Evolutionary conservation across 2,113 vertebrate genomes (phyloP).

Genomic region (Channa maculata): DNA sequence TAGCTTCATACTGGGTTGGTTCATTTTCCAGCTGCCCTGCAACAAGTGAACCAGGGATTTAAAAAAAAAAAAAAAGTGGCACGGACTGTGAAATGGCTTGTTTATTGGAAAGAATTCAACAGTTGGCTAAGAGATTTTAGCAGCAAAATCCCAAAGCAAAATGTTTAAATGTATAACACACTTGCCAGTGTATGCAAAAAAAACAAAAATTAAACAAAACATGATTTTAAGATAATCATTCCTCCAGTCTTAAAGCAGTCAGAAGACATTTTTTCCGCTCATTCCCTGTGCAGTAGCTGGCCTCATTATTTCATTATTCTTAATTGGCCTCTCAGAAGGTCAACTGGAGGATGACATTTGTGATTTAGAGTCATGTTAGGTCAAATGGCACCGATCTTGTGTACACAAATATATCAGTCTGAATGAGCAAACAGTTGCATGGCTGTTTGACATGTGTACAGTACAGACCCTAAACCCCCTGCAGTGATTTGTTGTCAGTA

Average conservation of each 20-base stretch:
- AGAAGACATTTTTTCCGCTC: conserved; percentile 17
- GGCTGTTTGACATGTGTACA: neutral
- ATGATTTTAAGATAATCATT: neutral
- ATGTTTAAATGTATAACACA: neutral
- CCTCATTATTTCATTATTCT: conserved; percentile 58
- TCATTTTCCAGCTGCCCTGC: neutral
- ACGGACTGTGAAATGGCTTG: neutral
- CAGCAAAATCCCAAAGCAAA: neutral
- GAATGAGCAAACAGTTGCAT: conserved; percentile 13
- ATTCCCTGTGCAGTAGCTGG: conserved; percentile 15
- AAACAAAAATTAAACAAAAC: too few relatives aligned
- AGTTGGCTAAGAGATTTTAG: neutral
- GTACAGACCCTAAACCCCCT: neutral
- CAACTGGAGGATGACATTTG: conserved; percentile 32
- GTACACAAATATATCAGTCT: conserved; percentile 38
- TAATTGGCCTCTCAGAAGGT: conserved; percentile 53
- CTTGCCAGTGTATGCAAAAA: too few relatives aligned
- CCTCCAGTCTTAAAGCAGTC: conserved; percentile 6
- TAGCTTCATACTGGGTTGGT: neutral
- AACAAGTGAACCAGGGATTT: neutral
- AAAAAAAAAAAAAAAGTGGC: neutral
- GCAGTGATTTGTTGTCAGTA: conserved; percentile 19
- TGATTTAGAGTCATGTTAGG: conserved; percentile 56
- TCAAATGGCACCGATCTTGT: conserved; percentile 34
- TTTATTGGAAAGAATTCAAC: neutral